Percentiles rank a stretch among this genome's conserved stretches.
Conservation (phyloP, 1,140 invertebrate genomes). For the Ceratoteleas bidentatus region DNA sequence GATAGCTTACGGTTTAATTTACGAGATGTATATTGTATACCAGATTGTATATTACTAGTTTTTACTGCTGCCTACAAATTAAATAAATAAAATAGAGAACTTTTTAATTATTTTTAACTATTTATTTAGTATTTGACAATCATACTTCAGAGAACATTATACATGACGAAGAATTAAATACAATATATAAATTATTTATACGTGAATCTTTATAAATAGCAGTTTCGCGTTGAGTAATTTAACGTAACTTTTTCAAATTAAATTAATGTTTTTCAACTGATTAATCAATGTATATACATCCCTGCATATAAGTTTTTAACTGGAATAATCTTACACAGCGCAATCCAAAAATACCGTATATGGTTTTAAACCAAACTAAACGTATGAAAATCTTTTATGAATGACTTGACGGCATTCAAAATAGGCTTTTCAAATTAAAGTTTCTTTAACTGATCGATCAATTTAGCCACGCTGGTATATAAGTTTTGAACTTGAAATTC, state of each 20-base stretch:
- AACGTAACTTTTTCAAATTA: not conserved
- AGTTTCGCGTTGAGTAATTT: not conserved
- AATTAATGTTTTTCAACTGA: not conserved
- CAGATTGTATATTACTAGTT: too few relatives aligned
- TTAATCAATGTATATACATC: not conserved
- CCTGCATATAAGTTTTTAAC: not conserved
- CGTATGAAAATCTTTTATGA: not conserved
- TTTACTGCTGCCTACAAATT: too few relatives aligned
- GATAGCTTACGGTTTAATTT: too few relatives aligned
- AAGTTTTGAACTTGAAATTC: conserved; percentile 18
- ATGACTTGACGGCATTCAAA: too few relatives aligned
- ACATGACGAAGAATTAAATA: not conserved
- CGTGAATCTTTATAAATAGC: not conserved
- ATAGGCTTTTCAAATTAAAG: not conserved
- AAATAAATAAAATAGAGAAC: too few relatives aligned
- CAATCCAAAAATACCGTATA: too few relatives aligned
- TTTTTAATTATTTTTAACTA: not conserved
- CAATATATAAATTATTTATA: not conserved
- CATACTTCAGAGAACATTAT: not conserved
- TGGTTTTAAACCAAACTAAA: not conserved
- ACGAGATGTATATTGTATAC: too few relatives aligned
- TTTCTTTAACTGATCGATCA: conserved; percentile 14
- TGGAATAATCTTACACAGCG: too few relatives aligned
- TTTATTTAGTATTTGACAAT: not conserved
- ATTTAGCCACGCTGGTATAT: conserved; percentile 20